A percentile compares a stretch with the other conserved stretches of the same genome.
Conservation (phyloP, 2,113 vertebrate species). For the Garra rufa region DNA sequence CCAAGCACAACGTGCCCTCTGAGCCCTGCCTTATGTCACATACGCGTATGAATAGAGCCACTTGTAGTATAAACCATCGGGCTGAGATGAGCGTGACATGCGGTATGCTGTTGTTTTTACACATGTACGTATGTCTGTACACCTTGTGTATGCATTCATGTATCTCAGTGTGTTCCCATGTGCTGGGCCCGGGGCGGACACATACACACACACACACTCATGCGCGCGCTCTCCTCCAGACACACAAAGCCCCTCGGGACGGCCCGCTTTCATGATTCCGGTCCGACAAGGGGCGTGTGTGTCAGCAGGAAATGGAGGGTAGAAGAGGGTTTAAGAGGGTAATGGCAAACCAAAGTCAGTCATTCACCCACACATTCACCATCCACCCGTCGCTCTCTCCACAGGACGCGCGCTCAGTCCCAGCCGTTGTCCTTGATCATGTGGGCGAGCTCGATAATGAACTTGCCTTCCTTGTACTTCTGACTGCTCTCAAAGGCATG, state of each 20-base stretch:
- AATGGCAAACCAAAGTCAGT: conserved; percentile 79
- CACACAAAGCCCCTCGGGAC: conserved; percentile 31
- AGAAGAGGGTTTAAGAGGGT: conserved; percentile 68
- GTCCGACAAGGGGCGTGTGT: conserved; percentile 25
- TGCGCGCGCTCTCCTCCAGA: conserved; percentile 23
- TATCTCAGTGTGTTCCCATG: conserved; percentile 41
- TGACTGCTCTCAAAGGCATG: conserved; percentile 99
- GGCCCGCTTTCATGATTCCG: neutral
- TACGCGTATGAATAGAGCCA: conserved; percentile 53
- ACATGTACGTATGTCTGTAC: conserved; percentile 48
- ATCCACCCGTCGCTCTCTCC: conserved; percentile 29
- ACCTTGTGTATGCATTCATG: conserved; percentile 42
- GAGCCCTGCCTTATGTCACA: conserved; percentile 41
- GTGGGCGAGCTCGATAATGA: conserved; percentile 99
- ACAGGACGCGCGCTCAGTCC: conserved; percentile 95
- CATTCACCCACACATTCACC: conserved; percentile 69
- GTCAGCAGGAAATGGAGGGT: conserved; percentile 49
- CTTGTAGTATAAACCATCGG: conserved; percentile 53
- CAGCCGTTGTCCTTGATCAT: conserved; percentile 99
- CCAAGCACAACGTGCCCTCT: conserved; percentile 29
- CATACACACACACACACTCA: conserved; percentile 37
- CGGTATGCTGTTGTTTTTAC: conserved; percentile 50
- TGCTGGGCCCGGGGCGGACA: neutral
- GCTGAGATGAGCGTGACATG: conserved; percentile 62
- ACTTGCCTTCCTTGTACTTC: conserved; percentile 99